Percentiles rank a stretch among this genome's conserved stretches.
These are phyloP conservation scores for Psix sp. DNA, from an alignment of 1,140 invertebrate species.

Conservation along the genomic window DNA sequence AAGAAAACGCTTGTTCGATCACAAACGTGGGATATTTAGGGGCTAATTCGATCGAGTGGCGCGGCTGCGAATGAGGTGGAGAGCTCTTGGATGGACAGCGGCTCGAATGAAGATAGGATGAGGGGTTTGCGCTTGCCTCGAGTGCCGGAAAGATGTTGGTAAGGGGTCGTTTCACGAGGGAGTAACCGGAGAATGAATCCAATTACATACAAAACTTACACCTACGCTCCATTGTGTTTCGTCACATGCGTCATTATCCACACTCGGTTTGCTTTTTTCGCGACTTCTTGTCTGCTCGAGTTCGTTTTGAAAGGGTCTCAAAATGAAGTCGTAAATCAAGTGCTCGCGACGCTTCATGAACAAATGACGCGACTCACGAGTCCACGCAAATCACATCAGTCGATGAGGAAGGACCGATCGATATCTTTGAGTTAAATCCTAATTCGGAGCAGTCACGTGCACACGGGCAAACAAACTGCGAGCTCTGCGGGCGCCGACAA, in stretches of 20 bases:
- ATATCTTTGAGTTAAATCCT: slow-evolving; percentile 65
- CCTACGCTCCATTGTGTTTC: slow-evolving; percentile 69
- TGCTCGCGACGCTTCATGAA: no score
- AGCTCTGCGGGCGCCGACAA: slow-evolving; percentile 54
- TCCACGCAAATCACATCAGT: slow-evolving; percentile 45
- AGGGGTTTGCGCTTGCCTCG: slow-evolving; percentile 20
- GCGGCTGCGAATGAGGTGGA: slow-evolving; percentile 33
- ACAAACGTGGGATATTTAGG: slow-evolving; percentile 6
- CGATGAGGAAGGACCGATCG: slow-evolving; percentile 57
- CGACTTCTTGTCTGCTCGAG: background rate
- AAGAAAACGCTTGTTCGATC: slow-evolving; percentile 35
- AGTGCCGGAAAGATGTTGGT: slow-evolving; percentile 21
- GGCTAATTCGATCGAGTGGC: slow-evolving; percentile 62
- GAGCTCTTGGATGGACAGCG: slow-evolving; percentile 15
- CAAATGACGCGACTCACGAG: slow-evolving; percentile 43
- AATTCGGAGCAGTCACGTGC: slow-evolving; percentile 70
- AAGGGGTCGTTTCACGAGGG: slow-evolving; percentile 40
- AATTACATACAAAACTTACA: slow-evolving; percentile 72
- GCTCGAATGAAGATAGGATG: slow-evolving; percentile 24
- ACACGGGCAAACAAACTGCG: slow-evolving; percentile 65
- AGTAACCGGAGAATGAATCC: slow-evolving; percentile 67
- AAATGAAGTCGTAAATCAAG: no score
- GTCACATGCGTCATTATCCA: slow-evolving; percentile 47
- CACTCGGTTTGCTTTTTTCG: slow-evolving; percentile 17
- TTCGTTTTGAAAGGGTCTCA: slow-evolving; percentile 15